Base-by-base conservation (phyloP, 2,888 invertebrate genomes). In the Mimachlamys varia region DNA sequence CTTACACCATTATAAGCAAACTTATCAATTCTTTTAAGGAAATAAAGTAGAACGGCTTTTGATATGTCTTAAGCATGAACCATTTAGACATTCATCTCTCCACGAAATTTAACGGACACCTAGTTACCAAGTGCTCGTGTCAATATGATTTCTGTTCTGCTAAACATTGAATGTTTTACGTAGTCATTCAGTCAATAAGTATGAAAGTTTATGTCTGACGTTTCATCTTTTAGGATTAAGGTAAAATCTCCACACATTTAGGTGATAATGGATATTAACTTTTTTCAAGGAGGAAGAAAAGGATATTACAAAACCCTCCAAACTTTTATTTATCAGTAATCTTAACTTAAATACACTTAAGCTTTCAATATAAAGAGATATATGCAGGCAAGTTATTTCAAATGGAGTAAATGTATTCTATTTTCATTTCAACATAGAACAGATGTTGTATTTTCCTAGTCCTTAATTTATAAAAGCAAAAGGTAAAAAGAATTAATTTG, bases 101-200 rank as follows among this genome's bases (percentile, higher is more conserved):
- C 33, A 27, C 5, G 10, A 76, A 76, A 27, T 76, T 76, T 76
- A 33, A 76, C 0, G 76, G 58, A 22, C 76, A 27, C 76, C 76
- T 76, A 76, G 76, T 76, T 76, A 76, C 76, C 76, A 76, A 76
- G 76, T 76, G 76, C 33, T 33, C 7, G 33, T 33, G 76, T 76
- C 76, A 76, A 76, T 76, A 76, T 62, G 62, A 62, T 76, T 76
- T 62, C n/a, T 76, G 76, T 76, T 76, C 76, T 76, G 10, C 17
- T 13, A 27, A 76, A 76, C 76, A 27, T 33, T 76, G 4, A 33
- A 76, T 76, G 76, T 76, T 76, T 76, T 33, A 76, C 76, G 22
- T 76, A 76, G 58, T 33, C 76, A 33, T 22, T 76, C 33, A 76
- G 33, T 76, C 27, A 76, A 76, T 76, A 76, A 76, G 27, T 76